Evolutionary conservation across 2,888 invertebrate genomes (phyloP), one percentile per base, ranked within the genome.

Genomic region (Drosophila merina): DNA sequence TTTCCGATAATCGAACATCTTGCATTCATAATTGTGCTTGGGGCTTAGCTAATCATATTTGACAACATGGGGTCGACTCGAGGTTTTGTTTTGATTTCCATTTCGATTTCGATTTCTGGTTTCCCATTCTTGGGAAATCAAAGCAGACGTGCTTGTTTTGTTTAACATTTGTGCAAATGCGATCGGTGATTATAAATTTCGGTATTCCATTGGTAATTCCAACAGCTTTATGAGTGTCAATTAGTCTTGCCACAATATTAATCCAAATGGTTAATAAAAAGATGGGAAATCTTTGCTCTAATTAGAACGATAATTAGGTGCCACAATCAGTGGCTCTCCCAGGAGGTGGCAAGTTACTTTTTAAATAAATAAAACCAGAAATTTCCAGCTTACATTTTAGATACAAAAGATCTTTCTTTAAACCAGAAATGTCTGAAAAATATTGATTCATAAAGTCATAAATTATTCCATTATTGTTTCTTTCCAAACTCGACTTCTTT

Each of bases 151-250:
- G 64, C 38, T 60, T 60, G 60, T 83, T 77, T 86, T 67, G 63
- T 48, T 79, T 70, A 79, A 30, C 64, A 79, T 81, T 57, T 42
- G 42, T 33, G 40, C 42, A 52, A 49, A 28, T 40, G 44, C 14
- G 36, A 20, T 45, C 55, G 30, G 7, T 7, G 58, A 36, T 58
- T 45, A 66, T 57, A 50, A 20, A 62, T 57, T 64, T 51, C n/a
- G 28, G 42, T 47, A 50, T 64, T 75, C 42, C 72, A 84, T 75
- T 66, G 58, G 57, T 49, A 58, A 44, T 69, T 64, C 64, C 75
- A 64, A 74, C 87, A 75, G 71, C 64, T 79, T 55, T 26, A 62
- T 76, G 60, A 77, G 54, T 80, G 86, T 76, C 81, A 77, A 86
- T 86, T 74, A 86, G 77, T 58, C 57, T 73, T 76, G 50, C 33